Evolutionary conservation across 2,797 vertebrate genomes (phyloP), one percentile per base, ranked within the genome.

Genomic region (Lophotriccus pileatus): DNA sequence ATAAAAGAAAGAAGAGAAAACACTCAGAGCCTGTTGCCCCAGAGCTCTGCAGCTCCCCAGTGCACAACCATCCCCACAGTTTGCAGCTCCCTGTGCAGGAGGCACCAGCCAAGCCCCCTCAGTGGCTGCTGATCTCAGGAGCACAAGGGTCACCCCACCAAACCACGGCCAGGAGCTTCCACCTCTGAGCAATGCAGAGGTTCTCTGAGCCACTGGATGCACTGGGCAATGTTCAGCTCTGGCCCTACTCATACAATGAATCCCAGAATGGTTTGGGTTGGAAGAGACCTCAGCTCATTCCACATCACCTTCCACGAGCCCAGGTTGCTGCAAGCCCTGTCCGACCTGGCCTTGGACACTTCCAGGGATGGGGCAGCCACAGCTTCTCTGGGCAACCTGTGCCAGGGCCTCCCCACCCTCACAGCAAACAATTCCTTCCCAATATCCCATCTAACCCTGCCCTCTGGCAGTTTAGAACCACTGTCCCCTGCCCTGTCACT

Each of bases 1-100:
- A 79, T 62, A 34, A 85, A 34, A 50, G 27, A 13, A 14, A 80
- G 22, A 27, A 52, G 3, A 73, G 14, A n/a, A 56, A 67, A 17
- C 4, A n/a, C 2, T 3, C 1, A 72, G 6, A 39, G 25, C 0
- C 0, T 2, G 2, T 12, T 63, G 17, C 43, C 43, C 47, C 11
- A 23, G 13, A 5, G 6, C 7, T 12, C 37, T 44, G 20, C 78
- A 84, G 53, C 19, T 24, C 23, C 19, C 13, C 0, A 0, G 5
- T 0, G 18, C 46, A 8, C 12, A 41, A 3, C 36, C 34, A 59
- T 0, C 27, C 12, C 10, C 13, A 21, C 2, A 41, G 41, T 21
- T 18, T 36, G 36, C n/a, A 63, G 37, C 7, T 41, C 69, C n/a
- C 62, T 16, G 44, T 25, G 27, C 1, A 46, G 44, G 7, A 60